phyloP scores from a whole-genome alignment of 2,113 vertebrate species.

The Calonectris borealis region DNA sequence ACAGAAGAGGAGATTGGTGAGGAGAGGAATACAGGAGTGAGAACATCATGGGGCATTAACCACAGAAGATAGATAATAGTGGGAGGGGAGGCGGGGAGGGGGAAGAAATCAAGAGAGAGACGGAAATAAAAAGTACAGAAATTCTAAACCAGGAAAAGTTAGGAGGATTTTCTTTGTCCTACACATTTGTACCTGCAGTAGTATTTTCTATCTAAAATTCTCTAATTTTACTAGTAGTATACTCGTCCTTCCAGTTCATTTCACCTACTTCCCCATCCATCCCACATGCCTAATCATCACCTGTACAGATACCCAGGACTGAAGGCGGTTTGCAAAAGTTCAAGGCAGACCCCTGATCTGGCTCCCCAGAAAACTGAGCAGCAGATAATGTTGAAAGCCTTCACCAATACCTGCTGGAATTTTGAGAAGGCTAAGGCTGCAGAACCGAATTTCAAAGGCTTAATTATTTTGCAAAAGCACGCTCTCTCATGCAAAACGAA shows the following conservation, averaged over 20 bases:
- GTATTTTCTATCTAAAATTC: neutral
- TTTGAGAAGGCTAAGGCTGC: neutral
- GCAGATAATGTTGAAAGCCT: neutral
- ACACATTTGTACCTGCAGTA: neutral
- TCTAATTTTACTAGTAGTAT: neutral
- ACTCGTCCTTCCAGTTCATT: neutral
- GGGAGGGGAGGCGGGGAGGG: no score
- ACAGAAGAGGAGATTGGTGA: neutral
- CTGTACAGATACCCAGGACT: neutral
- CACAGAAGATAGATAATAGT: neutral
- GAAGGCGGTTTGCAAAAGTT: neutral
- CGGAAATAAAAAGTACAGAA: neutral
- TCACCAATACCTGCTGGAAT: neutral
- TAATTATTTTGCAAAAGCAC: neutral
- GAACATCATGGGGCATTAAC: neutral
- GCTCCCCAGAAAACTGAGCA: neutral
- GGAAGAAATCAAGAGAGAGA: neutral
- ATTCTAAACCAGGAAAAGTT: neutral
- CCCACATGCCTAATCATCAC: neutral
- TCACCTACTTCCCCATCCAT: neutral
- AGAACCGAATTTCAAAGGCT: neutral
- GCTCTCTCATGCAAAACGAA: neutral
- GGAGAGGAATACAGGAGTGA: neutral
- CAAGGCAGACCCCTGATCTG: accelerated
- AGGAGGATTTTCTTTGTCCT: neutral